These are phyloP conservation scores for Plutella xylostella DNA, from an alignment of 2,888 invertebrate genomes.

Conservation along the genomic window DNA sequence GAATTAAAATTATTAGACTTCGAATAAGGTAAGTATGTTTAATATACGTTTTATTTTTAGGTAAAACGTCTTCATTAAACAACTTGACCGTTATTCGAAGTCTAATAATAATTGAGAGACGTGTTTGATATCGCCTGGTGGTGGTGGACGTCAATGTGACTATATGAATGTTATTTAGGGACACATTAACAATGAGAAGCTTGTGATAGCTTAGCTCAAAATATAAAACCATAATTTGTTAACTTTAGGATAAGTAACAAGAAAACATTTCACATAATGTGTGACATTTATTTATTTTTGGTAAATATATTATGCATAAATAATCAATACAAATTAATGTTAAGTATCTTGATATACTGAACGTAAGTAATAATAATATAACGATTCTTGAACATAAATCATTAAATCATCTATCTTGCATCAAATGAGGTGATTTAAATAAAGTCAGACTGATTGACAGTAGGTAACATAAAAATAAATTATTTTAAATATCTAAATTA, in stretches of 20 bases:
- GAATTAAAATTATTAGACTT: slow-evolving; percentile 7
- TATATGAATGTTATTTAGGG: background rate
- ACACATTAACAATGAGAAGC: background rate
- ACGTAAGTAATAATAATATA: too few species aligned
- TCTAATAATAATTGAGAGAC: slow-evolving; percentile 3
- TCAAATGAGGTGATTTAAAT: too few species aligned
- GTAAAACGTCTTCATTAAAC: slow-evolving; percentile 10
- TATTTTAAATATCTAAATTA: background rate
- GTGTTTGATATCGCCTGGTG: slow-evolving; percentile 9
- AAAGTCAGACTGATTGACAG: too few species aligned
- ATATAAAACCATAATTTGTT: too few species aligned
- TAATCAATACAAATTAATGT: too few species aligned
- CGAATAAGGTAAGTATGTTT: slow-evolving; percentile 8
- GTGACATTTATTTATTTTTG: too few species aligned
- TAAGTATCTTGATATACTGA: too few species aligned
- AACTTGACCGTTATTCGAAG: slow-evolving; percentile 1
- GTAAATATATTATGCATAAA: too few species aligned
- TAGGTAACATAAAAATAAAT: background rate
- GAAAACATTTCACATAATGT: too few species aligned
- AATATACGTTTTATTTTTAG: slow-evolving; percentile 8
- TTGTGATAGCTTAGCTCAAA: background rate
- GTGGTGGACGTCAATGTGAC: slow-evolving; percentile 3
- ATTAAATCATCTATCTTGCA: too few species aligned
- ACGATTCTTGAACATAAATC: too few species aligned
- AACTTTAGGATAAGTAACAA: too few species aligned